Evolutionary conservation across 2,797 vertebrate species (phyloP).

Genomic region (Pogoniulus pusillus): DNA sequence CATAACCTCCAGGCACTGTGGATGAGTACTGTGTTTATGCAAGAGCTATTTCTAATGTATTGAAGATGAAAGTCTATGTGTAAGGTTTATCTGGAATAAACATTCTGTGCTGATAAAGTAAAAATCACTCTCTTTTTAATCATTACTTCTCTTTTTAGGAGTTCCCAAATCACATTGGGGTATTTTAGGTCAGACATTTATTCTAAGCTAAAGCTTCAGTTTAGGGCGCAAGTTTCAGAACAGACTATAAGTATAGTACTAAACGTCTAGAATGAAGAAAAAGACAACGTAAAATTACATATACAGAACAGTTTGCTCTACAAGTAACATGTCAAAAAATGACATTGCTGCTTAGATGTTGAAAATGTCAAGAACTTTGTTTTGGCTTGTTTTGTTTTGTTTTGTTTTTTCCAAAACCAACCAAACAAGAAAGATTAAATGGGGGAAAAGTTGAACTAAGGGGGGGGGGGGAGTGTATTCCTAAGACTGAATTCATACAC

Average conservation of each 20-base stretch:
- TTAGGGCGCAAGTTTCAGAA: neutral
- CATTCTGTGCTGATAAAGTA: neutral
- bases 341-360: neutral
- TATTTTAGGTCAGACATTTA: neutral
- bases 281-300: neutral
- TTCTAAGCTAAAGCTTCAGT: neutral
- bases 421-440: too few relatives aligned
- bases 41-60: neutral
- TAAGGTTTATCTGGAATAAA: constrained; percentile 6
- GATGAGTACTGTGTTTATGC: neutral
- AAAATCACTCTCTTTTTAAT: neutral
- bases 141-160: neutral
- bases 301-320: neutral
- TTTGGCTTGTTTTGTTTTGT: too few relatives aligned
- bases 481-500: neutral
- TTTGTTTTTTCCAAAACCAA: neutral
- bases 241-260: neutral
- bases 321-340: neutral
- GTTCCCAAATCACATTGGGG: neutral
- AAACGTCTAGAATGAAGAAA: neutral
- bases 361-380: neutral
- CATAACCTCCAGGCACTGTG: neutral
- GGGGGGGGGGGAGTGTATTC: neutral
- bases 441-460: neutral
- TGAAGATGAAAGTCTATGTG: neutral